A percentile compares a stretch with the other conserved stretches of the same genome.
These are phyloP conservation scores for Scyliorhinus canicula DNA, from an alignment of 2,797 vertebrate genomes.

Conservation along the genomic window DNA sequence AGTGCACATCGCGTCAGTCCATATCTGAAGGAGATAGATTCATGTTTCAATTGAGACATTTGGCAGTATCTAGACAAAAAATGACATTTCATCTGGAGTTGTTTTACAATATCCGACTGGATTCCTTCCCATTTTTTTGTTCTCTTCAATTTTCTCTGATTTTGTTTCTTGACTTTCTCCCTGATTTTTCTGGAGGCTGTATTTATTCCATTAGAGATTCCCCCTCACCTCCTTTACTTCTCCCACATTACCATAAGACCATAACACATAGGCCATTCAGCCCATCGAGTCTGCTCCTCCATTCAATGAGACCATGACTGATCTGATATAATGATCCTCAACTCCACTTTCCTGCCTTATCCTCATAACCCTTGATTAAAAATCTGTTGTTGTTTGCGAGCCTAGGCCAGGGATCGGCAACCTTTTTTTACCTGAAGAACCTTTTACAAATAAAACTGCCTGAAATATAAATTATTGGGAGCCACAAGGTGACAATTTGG, in stretches of 20 bases:
- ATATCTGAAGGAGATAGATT: background rate
- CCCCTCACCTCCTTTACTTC: background rate
- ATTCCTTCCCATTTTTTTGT: background rate
- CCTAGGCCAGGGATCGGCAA: background rate
- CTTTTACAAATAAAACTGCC: background rate
- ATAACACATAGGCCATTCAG: no score
- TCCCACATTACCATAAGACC: no score
- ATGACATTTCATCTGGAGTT: background rate
- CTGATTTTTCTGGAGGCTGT: background rate
- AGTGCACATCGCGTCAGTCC: no score
- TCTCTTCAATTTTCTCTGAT: background rate
- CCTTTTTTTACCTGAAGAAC: background rate
- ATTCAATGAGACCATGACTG: no score
- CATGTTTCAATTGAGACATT: background rate
- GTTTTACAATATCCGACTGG: background rate
- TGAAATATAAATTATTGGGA: background rate
- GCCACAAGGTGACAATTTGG: background rate
- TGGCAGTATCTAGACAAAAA: background rate
- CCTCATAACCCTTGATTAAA: no score
- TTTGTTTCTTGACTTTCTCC: background rate
- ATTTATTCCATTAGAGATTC: background rate
- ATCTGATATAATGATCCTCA: no score
- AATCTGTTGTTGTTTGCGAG: background rate
- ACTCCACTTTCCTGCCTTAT: no score
- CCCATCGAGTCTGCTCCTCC: no score